A percentile compares a stretch with the other conserved stretches of the same genome.
phyloP scores from a whole-genome alignment of 2,797 vertebrate species.

The Hippocampus kuda region DNA sequence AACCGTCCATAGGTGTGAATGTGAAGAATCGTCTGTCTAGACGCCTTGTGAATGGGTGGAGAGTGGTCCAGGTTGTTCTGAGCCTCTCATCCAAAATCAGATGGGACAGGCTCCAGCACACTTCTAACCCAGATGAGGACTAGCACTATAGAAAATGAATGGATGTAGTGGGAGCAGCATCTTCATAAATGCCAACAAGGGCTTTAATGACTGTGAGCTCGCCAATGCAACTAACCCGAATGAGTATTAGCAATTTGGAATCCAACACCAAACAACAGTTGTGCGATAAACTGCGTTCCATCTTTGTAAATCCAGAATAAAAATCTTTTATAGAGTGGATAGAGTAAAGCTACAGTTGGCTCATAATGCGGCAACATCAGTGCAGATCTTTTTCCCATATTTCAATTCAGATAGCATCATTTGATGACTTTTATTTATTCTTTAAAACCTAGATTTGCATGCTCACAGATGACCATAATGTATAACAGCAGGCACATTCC shows the following conservation, averaged over 20 bases:
- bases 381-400: neutral
- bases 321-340: neutral
- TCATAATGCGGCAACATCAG: no score
- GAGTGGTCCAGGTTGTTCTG: neutral
- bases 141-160: neutral
- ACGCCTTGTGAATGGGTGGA: neutral
- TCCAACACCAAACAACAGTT: neutral
- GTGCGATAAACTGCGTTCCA: neutral
- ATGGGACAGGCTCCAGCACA: neutral
- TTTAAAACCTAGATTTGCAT: no score
- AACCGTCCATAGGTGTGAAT: no score
- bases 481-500: no score
- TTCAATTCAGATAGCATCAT: no score
- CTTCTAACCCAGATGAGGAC: neutral
- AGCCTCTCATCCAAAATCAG: neutral
- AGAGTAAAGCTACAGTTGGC: neutral
- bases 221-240: neutral
- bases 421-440: no score
- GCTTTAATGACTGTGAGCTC: neutral
- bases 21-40: neutral
- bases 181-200: neutral
- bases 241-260: slow-evolving; percentile 1
- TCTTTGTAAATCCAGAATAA: neutral
- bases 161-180: neutral
- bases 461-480: no score